Base-by-base conservation (phyloP, 2,797 vertebrate species). In the Ceryle rudis region DNA sequence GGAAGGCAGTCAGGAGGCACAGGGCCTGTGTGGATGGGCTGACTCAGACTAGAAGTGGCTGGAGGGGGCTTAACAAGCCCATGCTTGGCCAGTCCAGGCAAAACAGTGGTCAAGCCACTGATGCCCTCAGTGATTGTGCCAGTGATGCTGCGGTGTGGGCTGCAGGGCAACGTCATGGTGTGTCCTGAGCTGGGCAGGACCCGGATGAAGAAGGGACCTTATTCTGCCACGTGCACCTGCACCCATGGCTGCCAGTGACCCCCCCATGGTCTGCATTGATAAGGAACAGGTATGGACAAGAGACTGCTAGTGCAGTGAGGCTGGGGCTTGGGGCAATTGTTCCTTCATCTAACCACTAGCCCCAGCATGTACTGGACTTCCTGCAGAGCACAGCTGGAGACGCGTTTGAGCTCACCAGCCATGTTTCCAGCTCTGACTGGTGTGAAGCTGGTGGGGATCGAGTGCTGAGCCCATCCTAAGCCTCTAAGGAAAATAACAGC, bases 171-270 rank as follows among this genome's bases (percentile, higher is more conserved):
- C 6, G 26, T 28, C 46, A 47, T 2, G 1, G 9, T 9, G 33
- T 2, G 3, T 13, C 21, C 5, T 2, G 8, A 58, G 47, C 10
- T 11, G 35, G 35, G 69, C 47, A 39, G n/a, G 58, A 31, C 4
- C 26, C 62, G 41, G 71, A 10, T 0, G 2, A 65, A 58, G 64
- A 25, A 55, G 41, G 33, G 54, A 28, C 46, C 21, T 35, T 39
- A 0, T 10, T 51, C 22, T 33, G 54, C 62, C 10, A 0, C 2
- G 37, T 19, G 4, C 17, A 23, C 31, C 42, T 5, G 52, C 14
- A 19, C 3, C 37, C 1, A 0, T 2, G 17, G 52, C 82, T 52
- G 80, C 41, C 73, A 20, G 1, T 0, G 22, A 2, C 0, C 14
- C 25, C 55, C 44, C 49, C 1, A 29, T 28, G 5, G 9, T 5